Evolutionary conservation across 1,140 invertebrate species (phyloP).

Genomic region (Pinna nobilis): DNA sequence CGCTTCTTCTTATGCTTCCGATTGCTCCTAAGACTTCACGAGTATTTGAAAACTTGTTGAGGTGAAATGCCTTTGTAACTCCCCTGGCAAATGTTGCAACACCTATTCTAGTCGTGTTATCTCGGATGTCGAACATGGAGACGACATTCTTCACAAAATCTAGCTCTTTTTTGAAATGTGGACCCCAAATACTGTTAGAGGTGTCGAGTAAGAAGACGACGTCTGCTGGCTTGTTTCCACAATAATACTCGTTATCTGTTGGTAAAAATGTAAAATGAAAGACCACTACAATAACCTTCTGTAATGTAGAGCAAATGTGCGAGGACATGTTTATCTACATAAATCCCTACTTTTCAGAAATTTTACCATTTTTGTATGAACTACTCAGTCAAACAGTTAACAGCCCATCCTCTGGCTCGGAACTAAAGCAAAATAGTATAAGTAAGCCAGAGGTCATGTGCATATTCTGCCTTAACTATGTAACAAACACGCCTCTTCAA

Average conservation of each 20-base stretch:
- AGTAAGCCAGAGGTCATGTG: no score
- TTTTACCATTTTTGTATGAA: no score
- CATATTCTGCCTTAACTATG: no score
- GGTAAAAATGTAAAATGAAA: constrained; percentile 1
- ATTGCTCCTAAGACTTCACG: constrained; percentile 41
- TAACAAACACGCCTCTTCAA: no score
- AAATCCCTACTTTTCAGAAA: no score
- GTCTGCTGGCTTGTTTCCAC: constrained; percentile 62
- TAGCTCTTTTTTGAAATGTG: constrained; percentile 54
- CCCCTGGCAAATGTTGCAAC: constrained; percentile 44
- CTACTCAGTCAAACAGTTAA: no score
- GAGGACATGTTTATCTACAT: no score
- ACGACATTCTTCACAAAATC: constrained; percentile 56
- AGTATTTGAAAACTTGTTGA: constrained; percentile 44
- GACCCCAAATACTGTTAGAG: constrained; percentile 61
- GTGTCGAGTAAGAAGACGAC: constrained; percentile 64
- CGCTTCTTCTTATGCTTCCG: constrained; percentile 26
- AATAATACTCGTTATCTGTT: constrained; percentile 48
- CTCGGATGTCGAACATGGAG: constrained; percentile 57
- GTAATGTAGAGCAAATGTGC: no score
- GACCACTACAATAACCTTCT: no score
- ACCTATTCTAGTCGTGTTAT: constrained; percentile 50
- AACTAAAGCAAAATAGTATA: no score
- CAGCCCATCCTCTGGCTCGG: no score
- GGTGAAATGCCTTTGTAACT: constrained; percentile 46